Base-by-base conservation (phyloP, 2,888 invertebrate species). In the Trichacis sp. region DNA sequence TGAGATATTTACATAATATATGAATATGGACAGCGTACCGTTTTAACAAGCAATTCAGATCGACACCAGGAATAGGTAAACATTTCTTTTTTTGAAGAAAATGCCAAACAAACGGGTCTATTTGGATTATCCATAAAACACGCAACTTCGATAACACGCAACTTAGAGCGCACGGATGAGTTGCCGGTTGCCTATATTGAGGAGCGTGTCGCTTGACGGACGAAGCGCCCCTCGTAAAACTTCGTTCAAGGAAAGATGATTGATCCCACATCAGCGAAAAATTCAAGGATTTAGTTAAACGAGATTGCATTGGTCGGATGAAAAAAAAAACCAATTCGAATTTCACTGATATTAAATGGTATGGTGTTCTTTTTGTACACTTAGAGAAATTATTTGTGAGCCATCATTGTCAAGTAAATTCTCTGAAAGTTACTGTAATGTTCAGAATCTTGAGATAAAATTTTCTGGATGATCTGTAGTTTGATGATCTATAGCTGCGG, bases 201-300 rank as follows among this genome's bases (percentile, higher is more conserved):
- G 46, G 46, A 46, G 46, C 46, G 14, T 24, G 46, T 46, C 46
- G 24, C 24, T 18, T 19, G 15, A 40, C 15, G 40, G 14, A 40
- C 15, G 15, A 40, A 40, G 14, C 14, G 14, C 6, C 73, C 73
- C 72, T 70, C 75, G 71, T 76, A 75, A 73, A 75, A 76, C 73
- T 71, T 74, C 75, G 75, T 73, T 76, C 73, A 73, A 69, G 61
- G 60, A 53, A 67, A 73, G 71, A 71, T 51, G 67, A 64, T 60
- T 56, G 71, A 75, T 76, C 73, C 66, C 70, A 60, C 68, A 43
- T 14, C 42, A 15, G 18, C 69, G 68, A 69, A 70, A 71, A 75
- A 73, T 76, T 73, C 68, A 52, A 71, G 75, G 75, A 72, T 74
- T 75, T 72, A 58, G 70, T 46, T 8, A 8, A 12, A 46, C 14